Evolutionary conservation across 2,113 vertebrate genomes (phyloP).

Genomic region (Raja brachyura): DNA sequence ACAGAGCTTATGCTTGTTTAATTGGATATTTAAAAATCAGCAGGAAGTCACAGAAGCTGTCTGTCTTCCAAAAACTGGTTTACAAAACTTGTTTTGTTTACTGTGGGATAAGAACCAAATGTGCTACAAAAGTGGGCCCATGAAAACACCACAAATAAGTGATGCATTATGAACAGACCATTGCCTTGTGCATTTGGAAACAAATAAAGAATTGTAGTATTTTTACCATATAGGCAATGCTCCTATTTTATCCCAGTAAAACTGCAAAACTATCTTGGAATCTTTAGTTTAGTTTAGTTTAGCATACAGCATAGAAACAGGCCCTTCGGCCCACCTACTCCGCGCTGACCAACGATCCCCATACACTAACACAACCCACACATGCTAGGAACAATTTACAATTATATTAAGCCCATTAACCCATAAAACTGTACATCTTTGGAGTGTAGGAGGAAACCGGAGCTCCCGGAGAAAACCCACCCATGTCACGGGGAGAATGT

Average conservation of each 20-base stretch:
- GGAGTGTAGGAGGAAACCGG: no score
- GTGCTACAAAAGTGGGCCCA: not conserved
- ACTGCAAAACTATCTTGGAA: not conserved
- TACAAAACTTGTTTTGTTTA: conserved; percentile 5
- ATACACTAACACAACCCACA: no score
- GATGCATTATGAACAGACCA: conserved; percentile 11
- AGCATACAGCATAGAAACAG: no score
- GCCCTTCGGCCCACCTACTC: no score
- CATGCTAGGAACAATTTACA: no score
- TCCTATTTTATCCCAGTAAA: not conserved
- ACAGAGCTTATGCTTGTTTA: not conserved
- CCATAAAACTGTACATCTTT: no score
- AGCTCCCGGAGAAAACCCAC: no score
- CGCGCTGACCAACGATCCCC: no score
- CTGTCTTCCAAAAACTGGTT: not conserved
- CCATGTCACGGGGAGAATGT: no score
- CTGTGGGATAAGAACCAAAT: not conserved
- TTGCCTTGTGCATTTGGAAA: not conserved
- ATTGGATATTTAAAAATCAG: not conserved
- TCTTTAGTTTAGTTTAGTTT: no score
- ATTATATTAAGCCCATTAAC: no score
- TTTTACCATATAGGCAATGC: not conserved
- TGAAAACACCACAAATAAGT: not conserved
- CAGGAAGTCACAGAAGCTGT: not conserved
- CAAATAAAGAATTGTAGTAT: not conserved